Conservation (phyloP, 2,888 invertebrate species). For the Lasioglossum zephyrum region DNA sequence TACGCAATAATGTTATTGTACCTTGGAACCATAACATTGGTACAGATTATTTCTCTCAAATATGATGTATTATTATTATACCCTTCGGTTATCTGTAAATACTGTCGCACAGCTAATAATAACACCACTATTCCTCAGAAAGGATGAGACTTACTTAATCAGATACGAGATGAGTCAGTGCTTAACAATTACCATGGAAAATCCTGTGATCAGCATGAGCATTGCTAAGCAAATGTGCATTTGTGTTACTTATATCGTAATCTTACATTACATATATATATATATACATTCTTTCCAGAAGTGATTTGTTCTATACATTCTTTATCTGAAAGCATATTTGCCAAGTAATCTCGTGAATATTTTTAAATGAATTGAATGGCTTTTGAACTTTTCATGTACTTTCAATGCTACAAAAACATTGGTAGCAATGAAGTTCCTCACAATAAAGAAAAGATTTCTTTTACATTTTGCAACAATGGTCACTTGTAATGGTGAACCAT, state of each 20-base stretch:
- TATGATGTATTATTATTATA: background rate
- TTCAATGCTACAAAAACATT: background rate
- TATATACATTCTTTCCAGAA: background rate
- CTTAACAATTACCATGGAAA: constrained; percentile 36
- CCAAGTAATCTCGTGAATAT: background rate
- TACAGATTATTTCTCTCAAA: constrained; percentile 29
- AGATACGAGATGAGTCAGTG: constrained; percentile 62
- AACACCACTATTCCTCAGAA: constrained; percentile 47
- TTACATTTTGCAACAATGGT: background rate
- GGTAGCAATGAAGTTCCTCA: background rate
- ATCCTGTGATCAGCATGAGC: constrained; percentile 25
- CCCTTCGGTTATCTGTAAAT: background rate
- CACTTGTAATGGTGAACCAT: background rate
- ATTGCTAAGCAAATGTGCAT: background rate
- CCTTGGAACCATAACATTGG: constrained; percentile 12
- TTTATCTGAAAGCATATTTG: background rate
- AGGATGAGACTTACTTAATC: constrained; percentile 41
- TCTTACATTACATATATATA: background rate
- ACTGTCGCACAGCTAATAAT: background rate
- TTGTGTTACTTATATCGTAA: background rate
- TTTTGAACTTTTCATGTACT: background rate
- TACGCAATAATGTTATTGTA: constrained; percentile 31
- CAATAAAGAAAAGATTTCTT: background rate
- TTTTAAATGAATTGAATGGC: background rate
- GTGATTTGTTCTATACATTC: background rate